Conservation (phyloP, 1,140 invertebrate genomes). For the Apis dorsata region DNA sequence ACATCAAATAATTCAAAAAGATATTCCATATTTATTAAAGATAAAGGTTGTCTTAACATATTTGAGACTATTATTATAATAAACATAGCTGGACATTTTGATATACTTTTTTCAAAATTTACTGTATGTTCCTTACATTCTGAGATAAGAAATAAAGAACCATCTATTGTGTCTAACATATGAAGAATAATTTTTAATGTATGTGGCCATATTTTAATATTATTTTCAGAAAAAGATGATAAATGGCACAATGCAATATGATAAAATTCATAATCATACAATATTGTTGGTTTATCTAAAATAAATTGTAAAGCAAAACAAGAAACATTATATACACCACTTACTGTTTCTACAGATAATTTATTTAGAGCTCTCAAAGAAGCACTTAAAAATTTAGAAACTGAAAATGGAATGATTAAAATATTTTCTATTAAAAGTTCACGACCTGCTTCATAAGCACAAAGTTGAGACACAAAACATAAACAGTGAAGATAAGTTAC, state of each 20-base stretch:
- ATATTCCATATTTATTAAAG: slow-evolving; percentile 74
- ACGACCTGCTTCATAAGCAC: slow-evolving; percentile 67
- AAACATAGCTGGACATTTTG: slow-evolving; percentile 68
- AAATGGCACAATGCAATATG: slow-evolving; percentile 70
- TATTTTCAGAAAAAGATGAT: slow-evolving; percentile 57
- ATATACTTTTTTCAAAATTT: slow-evolving; percentile 54
- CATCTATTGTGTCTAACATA: slow-evolving; percentile 73
- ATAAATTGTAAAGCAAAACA: slow-evolving; percentile 67
- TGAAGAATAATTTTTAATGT: slow-evolving; percentile 70
- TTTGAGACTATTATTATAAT: slow-evolving; percentile 69
- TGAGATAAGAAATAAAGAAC: slow-evolving; percentile 68
- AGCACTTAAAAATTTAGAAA: slow-evolving; percentile 70
- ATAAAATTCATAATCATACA: slow-evolving; percentile 72
- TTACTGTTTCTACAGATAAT: slow-evolving; percentile 66
- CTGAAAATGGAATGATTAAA: slow-evolving; percentile 63
- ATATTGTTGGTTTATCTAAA: slow-evolving; percentile 64
- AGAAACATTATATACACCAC: slow-evolving; percentile 71
- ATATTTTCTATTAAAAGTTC: slow-evolving; percentile 64
- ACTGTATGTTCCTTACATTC: slow-evolving; percentile 64
- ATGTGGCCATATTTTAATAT: slow-evolving; percentile 73
- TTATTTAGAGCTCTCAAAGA: slow-evolving; percentile 69
- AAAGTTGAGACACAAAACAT: slow-evolving; percentile 71
- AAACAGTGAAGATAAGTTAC: slow-evolving; percentile 76
- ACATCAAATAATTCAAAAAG: slow-evolving; percentile 68
- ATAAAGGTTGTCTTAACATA: slow-evolving; percentile 74